Evolutionary conservation across 2,888 invertebrate genomes (phyloP).

Genomic region (Troides oblongomaculatus): DNA sequence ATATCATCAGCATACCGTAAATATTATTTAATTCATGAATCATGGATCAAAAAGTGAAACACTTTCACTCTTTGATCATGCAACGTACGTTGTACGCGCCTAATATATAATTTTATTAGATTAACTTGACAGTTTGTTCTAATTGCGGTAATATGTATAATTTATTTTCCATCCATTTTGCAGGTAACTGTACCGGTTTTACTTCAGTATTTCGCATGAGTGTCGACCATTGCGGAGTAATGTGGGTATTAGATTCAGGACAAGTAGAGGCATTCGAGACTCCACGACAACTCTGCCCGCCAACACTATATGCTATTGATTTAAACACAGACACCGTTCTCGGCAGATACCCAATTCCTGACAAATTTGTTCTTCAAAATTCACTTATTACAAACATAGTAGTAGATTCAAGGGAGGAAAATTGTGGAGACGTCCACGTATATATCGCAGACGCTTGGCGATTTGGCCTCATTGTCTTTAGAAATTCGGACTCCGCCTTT

Average conservation of each 20-base stretch:
- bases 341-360: slow-evolving; percentile 83
- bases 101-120: background rate
- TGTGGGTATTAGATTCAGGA: slow-evolving; percentile 91
- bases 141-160: background rate
- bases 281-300: slow-evolving; percentile 85
- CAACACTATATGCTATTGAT: slow-evolving; percentile 87
- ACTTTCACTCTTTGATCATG: background rate
- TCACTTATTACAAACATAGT: slow-evolving; percentile 85
- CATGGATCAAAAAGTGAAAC: background rate
- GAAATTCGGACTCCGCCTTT: slow-evolving; percentile 78
- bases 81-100: too few relatives aligned
- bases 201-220: slow-evolving; percentile 89
- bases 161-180: slow-evolving; percentile 25
- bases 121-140: background rate
- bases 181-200: slow-evolving; percentile 79
- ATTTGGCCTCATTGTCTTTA: slow-evolving; percentile 82
- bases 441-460: slow-evolving; percentile 86
- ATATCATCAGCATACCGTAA: background rate
- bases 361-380: slow-evolving; percentile 83
- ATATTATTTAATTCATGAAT: background rate
- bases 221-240: slow-evolving; percentile 86
- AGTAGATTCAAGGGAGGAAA: slow-evolving; percentile 81
- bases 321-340: slow-evolving; percentile 83
- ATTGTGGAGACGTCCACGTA: slow-evolving; percentile 82
- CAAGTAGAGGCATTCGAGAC: slow-evolving; percentile 84